phyloP scores from a whole-genome alignment of 2,113 vertebrate genomes.

The Mustela nigripes region DNA sequence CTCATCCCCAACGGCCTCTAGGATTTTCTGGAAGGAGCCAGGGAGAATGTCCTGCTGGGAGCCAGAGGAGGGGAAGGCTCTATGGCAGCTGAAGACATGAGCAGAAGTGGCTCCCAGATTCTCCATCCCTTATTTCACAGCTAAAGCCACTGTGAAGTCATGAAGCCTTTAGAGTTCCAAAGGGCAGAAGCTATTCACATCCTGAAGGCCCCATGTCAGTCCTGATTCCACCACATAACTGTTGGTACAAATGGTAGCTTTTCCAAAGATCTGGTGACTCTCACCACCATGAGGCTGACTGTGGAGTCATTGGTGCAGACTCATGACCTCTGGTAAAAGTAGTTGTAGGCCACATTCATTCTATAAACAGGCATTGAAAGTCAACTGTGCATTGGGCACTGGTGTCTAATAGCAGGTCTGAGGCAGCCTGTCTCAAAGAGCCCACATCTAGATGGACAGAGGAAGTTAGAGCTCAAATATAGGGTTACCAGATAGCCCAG shows the following conservation, averaged over 20 bases:
- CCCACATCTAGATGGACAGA: background rate
- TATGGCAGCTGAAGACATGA: background rate
- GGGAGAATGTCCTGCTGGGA: background rate
- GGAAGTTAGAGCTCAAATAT: background rate
- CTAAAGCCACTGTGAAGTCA: background rate
- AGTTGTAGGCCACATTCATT: background rate
- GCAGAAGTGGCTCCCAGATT: background rate
- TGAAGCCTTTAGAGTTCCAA: background rate
- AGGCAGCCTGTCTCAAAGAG: background rate
- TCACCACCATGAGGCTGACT: background rate
- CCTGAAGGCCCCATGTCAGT: background rate
- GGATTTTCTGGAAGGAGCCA: background rate
- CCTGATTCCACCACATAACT: background rate
- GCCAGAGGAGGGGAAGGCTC: background rate
- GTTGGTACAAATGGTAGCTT: background rate
- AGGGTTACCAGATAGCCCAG: background rate
- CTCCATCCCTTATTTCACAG: background rate
- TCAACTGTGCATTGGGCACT: background rate
- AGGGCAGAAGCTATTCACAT: background rate
- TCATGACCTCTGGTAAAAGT: background rate
- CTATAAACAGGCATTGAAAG: background rate
- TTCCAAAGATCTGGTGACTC: background rate
- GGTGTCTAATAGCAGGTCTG: background rate
- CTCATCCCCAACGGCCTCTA: background rate
- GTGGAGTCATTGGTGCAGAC: background rate